A percentile compares a stretch with the other conserved stretches of the same genome.
These are phyloP conservation scores for Pangasius larnaudii DNA, from an alignment of 2,797 vertebrate genomes.

Conservation along the genomic window DNA sequence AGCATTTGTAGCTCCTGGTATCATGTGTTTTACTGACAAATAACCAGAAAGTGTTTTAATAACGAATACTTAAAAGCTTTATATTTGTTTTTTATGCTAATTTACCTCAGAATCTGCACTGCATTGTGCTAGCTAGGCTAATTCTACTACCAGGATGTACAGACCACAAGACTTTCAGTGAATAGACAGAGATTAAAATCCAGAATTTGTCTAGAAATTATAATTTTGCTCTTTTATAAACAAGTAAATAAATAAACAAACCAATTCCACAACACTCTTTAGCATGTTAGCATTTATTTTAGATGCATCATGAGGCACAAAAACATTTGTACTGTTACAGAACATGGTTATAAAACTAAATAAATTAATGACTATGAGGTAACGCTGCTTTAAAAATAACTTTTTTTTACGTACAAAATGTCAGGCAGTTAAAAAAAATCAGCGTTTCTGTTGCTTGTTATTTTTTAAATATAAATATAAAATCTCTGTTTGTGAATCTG, in stretches of 20 bases:
- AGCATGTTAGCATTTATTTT: slow-evolving; percentile 72
- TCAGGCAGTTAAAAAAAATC: slow-evolving; percentile 33
- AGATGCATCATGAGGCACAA: slow-evolving; percentile 71
- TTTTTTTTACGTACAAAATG: slow-evolving; percentile 71
- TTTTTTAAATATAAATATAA: slow-evolving; percentile 75
- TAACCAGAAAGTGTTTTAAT: not conserved
- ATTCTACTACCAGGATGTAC: not conserved
- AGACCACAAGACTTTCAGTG: not conserved
- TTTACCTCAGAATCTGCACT: not conserved
- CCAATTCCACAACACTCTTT: not conserved
- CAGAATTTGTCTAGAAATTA: not conserved
- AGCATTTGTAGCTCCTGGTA: not conserved
- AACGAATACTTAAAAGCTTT: not conserved
- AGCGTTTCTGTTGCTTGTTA: slow-evolving; percentile 67
- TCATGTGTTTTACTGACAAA: not conserved
- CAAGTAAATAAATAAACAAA: not conserved
- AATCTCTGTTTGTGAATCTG: slow-evolving; percentile 63
- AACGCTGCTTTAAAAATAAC: slow-evolving; percentile 72
- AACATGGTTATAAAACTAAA: slow-evolving; percentile 77
- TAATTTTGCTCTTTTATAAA: not conserved
- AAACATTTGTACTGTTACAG: slow-evolving; percentile 72
- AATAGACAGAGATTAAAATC: not conserved
- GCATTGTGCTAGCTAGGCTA: not conserved
- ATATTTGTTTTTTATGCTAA: not conserved
- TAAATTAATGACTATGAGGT: slow-evolving; percentile 77